Evolutionary conservation across 2,113 vertebrate species (phyloP).

Genomic region (Otus sunia): DNA sequence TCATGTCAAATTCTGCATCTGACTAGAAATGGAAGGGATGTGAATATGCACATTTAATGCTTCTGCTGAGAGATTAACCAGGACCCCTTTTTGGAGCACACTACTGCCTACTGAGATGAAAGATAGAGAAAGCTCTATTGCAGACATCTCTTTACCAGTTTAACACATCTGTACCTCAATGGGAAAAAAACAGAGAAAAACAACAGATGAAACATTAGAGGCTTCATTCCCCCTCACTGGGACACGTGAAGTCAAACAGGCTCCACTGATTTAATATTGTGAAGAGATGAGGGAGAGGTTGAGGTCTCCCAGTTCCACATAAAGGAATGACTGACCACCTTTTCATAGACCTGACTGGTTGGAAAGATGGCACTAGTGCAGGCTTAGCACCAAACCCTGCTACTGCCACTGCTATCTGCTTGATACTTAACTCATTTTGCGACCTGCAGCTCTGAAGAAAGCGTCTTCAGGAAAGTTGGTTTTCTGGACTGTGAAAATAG

Average conservation of each 20-base stretch:
- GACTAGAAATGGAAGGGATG: neutral
- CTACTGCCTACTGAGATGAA: neutral
- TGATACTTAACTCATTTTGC: neutral
- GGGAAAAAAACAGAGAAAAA: neutral
- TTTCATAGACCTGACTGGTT: neutral
- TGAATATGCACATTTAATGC: neutral
- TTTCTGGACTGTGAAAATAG: neutral
- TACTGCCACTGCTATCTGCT: neutral
- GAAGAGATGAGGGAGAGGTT: neutral
- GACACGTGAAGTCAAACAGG: neutral
- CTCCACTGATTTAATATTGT: neutral
- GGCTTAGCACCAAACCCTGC: neutral
- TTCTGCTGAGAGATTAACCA: neutral
- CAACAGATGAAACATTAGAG: neutral
- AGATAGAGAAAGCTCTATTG: neutral
- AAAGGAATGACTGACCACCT: neutral
- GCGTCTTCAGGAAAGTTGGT: neutral
- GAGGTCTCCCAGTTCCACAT: neutral
- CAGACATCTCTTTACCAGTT: neutral
- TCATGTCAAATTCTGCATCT: neutral
- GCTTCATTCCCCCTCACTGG: neutral
- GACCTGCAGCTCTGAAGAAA: neutral
- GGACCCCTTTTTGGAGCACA: neutral
- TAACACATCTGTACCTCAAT: neutral
- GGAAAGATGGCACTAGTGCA: neutral